Percentiles rank a stretch among this genome's conserved stretches.
Conservation (phyloP, 2,797 vertebrate species). For the Ispidina picta region DNA sequence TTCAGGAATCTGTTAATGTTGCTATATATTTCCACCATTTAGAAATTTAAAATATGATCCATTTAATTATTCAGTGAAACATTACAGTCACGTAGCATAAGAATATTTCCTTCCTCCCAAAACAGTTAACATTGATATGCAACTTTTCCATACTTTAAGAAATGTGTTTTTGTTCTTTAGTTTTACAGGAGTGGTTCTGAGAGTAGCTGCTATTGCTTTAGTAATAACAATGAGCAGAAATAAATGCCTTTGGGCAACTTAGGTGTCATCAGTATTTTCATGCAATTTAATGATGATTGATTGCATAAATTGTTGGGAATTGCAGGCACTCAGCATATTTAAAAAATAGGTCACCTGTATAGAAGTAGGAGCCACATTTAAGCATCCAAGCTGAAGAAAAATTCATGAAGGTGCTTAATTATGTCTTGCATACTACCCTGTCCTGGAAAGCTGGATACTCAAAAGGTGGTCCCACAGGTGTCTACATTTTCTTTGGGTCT, state of each 20-base stretch:
- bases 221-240: not conserved
- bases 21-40: not conserved
- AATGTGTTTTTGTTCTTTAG: not conserved
- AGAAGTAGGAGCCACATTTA: not conserved
- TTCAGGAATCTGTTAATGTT: not conserved
- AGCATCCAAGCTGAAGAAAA: not conserved
- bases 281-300: conserved; percentile 25
- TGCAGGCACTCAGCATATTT: not conserved
- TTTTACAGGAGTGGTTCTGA: not conserved
- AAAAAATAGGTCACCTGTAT: conserved; percentile 20
- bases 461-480: not conserved
- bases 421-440: not conserved
- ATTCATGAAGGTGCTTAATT: not conserved
- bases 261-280: conserved; percentile 20
- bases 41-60: not conserved
- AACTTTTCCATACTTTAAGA: not conserved
- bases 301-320: conserved; percentile 16
- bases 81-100: rapidly evolving
- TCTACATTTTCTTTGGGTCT: not conserved
- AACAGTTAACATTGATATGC: not conserved
- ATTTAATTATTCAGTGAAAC: not conserved
- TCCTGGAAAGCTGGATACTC: not conserved
- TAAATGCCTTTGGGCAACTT: not conserved
- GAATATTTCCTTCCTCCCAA: not conserved
- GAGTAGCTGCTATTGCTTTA: not conserved